A percentile compares a stretch with the other conserved stretches of the same genome.
Evolutionary conservation across 2,113 vertebrate genomes (phyloP).

Genomic region (Hylia prasina): DNA sequence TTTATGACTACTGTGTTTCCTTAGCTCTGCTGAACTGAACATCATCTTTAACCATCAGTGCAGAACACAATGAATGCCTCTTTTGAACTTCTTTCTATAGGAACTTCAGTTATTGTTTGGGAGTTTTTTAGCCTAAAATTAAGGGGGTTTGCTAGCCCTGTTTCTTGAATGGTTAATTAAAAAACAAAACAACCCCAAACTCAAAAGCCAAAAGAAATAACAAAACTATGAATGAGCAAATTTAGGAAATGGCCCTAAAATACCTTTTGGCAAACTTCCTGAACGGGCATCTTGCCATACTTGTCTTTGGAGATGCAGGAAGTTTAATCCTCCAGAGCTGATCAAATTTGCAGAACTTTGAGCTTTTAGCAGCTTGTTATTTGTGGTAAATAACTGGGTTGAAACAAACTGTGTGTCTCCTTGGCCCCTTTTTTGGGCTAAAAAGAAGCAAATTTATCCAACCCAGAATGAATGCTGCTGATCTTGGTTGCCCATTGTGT

Average conservation of each 20-base stretch:
- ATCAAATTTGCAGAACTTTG: background rate
- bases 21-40: background rate
- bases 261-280: slow-evolving; percentile 23
- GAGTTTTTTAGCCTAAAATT: background rate
- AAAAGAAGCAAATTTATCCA: background rate
- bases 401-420: background rate
- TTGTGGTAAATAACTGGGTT: background rate
- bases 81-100: background rate
- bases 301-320: background rate
- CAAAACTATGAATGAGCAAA: background rate
- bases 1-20: background rate
- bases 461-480: background rate
- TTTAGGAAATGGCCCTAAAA: slow-evolving; percentile 28
- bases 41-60: background rate
- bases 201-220: background rate
- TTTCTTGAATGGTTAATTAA: background rate
- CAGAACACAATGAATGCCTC: background rate
- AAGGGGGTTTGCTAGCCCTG: background rate
- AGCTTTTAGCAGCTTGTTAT: background rate
- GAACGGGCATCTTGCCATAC: background rate
- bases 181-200: background rate
- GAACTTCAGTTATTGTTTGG: background rate
- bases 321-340: background rate
- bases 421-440: background rate
- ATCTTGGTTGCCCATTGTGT: background rate